A percentile compares a stretch with the other conserved stretches of the same genome.
These are phyloP conservation scores for Sparus aurata DNA, from an alignment of 2,797 vertebrate species.

Conservation along the genomic window DNA sequence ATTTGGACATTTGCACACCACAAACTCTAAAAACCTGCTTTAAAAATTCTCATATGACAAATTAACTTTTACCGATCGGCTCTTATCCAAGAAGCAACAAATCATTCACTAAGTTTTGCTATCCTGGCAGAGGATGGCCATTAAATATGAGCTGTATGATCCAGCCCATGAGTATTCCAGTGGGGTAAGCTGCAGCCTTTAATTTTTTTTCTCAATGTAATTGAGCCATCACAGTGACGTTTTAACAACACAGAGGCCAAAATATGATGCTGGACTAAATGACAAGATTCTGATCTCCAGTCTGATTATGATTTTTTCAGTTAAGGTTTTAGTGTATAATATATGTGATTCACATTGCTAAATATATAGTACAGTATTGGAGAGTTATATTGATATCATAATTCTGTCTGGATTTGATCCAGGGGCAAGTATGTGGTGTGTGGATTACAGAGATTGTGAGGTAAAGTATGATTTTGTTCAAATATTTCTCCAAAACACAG, in stretches of 20 bases:
- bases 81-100: conserved; percentile 47
- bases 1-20: not conserved
- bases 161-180: conserved; percentile 24
- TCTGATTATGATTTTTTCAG: not conserved
- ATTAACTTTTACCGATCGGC: conserved; percentile 10
- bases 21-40: not conserved
- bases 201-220: conserved; percentile 34
- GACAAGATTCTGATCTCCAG: not conserved
- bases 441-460: not conserved
- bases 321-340: not conserved
- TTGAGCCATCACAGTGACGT: conserved; percentile 53
- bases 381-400: not conserved
- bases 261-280: conserved; percentile 1
- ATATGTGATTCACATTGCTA: not conserved
- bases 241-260: not conserved
- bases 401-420: not conserved
- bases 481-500: not conserved
- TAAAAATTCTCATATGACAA: not conserved
- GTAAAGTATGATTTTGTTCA: not conserved
- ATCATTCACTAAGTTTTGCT: conserved; percentile 42
- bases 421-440: not conserved
- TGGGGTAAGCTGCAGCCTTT: conserved; percentile 11
- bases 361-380: not conserved
- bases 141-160: conserved; percentile 62
- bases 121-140: conserved; percentile 22